Conservation (phyloP, 1,140 invertebrate genomes). For the Cyphomyrmex costatus region DNA sequence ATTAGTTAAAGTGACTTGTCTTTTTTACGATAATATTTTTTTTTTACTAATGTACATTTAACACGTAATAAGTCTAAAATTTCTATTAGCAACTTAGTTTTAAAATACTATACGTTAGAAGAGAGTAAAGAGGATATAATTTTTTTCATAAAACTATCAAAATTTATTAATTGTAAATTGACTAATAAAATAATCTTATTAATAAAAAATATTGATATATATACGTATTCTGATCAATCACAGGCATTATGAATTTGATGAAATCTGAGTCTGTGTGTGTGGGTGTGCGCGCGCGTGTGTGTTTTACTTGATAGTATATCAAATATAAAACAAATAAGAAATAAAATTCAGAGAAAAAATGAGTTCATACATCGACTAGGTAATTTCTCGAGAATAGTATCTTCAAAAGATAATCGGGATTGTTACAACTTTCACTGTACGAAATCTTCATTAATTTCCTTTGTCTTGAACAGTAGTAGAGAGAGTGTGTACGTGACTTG, state of each 20-base stretch:
- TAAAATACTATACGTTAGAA: not conserved
- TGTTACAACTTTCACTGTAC: not conserved
- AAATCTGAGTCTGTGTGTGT: too few species aligned
- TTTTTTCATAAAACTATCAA: conserved; percentile 3
- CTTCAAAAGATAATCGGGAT: conserved; percentile 16
- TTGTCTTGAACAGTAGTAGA: conserved; percentile 20
- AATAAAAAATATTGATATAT: not conserved
- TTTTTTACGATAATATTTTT: not conserved
- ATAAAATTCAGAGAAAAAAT: not conserved
- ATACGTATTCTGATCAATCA: not conserved
- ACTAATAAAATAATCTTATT: not conserved
- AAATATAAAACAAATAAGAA: not conserved
- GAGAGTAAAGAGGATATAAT: not conserved
- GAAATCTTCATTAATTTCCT: conserved; percentile 32
- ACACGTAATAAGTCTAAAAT: not conserved
- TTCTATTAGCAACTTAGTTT: not conserved
- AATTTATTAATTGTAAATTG: not conserved
- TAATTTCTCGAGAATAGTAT: conserved; percentile 4
- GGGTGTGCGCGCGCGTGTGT: too few species aligned
- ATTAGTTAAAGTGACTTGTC: too few species aligned
- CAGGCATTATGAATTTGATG: too few species aligned
- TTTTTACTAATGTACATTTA: not conserved
- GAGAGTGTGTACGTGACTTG: conserved; percentile 34
- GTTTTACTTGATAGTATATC: not conserved
- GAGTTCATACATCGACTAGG: not conserved